phyloP scores from a whole-genome alignment of 2,797 vertebrate species.

The Amniataba percoides region DNA sequence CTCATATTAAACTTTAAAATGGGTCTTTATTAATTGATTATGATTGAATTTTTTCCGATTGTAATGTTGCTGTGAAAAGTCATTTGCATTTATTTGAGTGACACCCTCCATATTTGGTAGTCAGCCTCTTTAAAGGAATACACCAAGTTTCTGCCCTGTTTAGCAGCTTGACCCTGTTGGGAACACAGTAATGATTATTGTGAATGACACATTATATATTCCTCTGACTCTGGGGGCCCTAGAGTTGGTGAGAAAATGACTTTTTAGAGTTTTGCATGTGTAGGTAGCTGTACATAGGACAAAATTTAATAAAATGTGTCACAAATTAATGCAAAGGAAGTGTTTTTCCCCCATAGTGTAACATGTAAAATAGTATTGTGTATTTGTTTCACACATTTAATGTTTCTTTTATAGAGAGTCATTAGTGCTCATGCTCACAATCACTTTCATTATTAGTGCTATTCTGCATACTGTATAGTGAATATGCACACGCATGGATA shows the following conservation, averaged over 20 bases:
- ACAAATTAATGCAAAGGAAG: neutral
- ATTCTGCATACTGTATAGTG: neutral
- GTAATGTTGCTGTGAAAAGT: neutral
- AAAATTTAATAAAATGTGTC: neutral
- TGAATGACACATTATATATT: neutral
- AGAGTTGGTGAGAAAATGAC: neutral
- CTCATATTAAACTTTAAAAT: neutral
- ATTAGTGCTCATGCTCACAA: neutral
- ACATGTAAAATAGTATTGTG: neutral
- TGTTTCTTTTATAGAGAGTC: neutral
- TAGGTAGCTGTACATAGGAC: neutral
- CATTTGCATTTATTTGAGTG: slow-evolving; percentile 3
- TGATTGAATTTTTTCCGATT: neutral
- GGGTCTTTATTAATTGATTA: neutral
- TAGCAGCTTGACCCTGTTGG: neutral
- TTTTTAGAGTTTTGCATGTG: neutral
- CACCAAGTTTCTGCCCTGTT: slow-evolving; percentile 1
- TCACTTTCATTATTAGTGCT: neutral
- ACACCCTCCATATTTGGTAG: neutral
- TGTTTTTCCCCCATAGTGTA: neutral
- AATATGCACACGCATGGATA: neutral
- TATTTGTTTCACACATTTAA: neutral
- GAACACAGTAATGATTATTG: neutral
- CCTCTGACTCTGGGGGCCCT: neutral
- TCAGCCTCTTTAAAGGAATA: neutral